Evolutionary conservation across 2,113 vertebrate species (phyloP), one percentile per base, ranked within the genome.

Genomic region (Cynocephalus volans): DNA sequence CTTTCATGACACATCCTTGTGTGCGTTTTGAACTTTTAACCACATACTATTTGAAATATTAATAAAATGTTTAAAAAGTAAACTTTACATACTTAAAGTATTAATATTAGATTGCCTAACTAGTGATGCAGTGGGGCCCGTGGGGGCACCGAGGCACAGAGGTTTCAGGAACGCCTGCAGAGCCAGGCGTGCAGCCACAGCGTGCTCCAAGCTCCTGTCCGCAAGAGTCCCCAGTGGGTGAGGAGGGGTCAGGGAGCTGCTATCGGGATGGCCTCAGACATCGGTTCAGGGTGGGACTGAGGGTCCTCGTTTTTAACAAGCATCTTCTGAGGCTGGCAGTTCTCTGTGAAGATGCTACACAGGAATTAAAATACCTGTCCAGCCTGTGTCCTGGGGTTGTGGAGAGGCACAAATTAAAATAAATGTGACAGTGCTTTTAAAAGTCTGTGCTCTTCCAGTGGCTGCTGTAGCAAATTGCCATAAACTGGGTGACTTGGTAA

Each of bases 111-210:
- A 41, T 7, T 18, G 6, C 8, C 7, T 41, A 3, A 19, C 33
- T 2, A 10, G 9, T 33, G 7, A 3, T 17, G 65, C 31, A 0
- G 23, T 6, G 13, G 21, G 7, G 23, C 50, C 21, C 4, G 3
- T n/a, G 1, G 33, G 28, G n/a, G 26, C 11, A 41, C 77, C 4
- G 23, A 21, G 33, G 14, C 8, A 7, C 5, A 31, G 33, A 69
- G 10, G 33, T 21, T 10, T 6, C 31, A 26, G 65, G 33, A 26
- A n/a, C 14, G 36, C 12, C 31, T 48, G 41, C 19, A 12, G 31
- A 24, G 45, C 31, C 13, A 10, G 72, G 7, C 17, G 56, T 19
- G 56, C 56, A 19, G 17, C 56, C 56, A 58, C 56, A 17, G 56
- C 41, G 56, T 19, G 17, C 56, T 58, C 18, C 5, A 19, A 21